Conservation (phyloP, 2,797 vertebrate species). For the Erpetoichthys calabaricus region DNA sequence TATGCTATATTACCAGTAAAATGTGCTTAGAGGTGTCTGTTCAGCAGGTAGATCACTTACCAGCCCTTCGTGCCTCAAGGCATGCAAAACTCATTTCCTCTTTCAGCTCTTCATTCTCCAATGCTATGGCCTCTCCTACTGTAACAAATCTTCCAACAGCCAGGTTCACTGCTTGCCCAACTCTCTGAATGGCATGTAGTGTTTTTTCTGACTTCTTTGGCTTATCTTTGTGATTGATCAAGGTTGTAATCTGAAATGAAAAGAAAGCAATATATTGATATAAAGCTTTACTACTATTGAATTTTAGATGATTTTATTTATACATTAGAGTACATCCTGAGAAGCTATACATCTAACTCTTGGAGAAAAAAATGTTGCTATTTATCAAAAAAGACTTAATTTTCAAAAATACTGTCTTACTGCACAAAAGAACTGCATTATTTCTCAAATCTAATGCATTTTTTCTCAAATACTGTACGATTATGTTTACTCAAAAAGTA, state of each 20-base stretch:
- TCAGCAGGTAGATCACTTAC: slow-evolving; percentile 34
- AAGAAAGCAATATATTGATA: slow-evolving; percentile 21
- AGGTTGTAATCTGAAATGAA: slow-evolving; percentile 79
- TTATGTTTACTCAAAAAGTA: too few species aligned
- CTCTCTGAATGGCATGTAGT: slow-evolving; percentile 75
- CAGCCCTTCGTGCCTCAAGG: slow-evolving; percentile 81
- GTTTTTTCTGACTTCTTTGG: slow-evolving; percentile 89
- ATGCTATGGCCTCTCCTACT: slow-evolving; percentile 87
- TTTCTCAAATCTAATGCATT: too few species aligned
- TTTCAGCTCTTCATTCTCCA: slow-evolving; percentile 85
- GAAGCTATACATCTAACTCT: too few species aligned
- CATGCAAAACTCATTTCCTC: slow-evolving; percentile 92
- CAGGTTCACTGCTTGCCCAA: slow-evolving; percentile 83
- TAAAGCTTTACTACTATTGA: slow-evolving; percentile 3
- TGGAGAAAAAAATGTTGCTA: too few species aligned
- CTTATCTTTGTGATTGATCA: slow-evolving; percentile 96
- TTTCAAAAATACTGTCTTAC: too few species aligned
- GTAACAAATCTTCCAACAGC: slow-evolving; percentile 88
- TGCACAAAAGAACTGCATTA: too few species aligned
- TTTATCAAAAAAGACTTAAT: too few species aligned
- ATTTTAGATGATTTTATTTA: too few species aligned
- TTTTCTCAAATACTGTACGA: too few species aligned
- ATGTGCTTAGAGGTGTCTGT: too few species aligned
- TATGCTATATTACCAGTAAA: too few species aligned
- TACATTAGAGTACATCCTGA: too few species aligned